Base-by-base conservation (phyloP, 2,888 invertebrate genomes). In the Coenonympha arcania region DNA sequence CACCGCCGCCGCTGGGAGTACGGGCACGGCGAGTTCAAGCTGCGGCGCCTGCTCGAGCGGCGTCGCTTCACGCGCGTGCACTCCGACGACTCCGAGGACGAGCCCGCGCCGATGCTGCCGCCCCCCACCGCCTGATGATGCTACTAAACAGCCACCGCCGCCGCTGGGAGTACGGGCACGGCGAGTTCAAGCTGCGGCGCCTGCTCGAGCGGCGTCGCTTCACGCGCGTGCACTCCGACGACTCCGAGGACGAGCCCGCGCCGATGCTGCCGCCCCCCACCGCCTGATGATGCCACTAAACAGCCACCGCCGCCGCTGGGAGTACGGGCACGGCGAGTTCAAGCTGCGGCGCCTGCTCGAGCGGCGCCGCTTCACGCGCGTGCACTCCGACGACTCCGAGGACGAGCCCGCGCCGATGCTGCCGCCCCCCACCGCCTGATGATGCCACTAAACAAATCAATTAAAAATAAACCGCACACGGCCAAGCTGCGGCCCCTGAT, bases 61-160 rank as follows among this genome's bases (percentile, higher is more conserved):
- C 80, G 89, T 16, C 80, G 79, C 13, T 92, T 92, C 73, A 90
- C 90, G 52, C 87, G 90, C 61, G 88, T 91, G 4, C 89, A 89
- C 61, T 89, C 90, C 8, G 90, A 90, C 61, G 91, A 90, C 68
- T 90, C 90, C 16, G 91, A 91, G 63, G 90, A 90, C 58, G 90
- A 90, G 56, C 88, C 88, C 2, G 87, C 87, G 57, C 87, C 87
- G 43, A 87, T 89, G 81, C 67, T 89, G 62, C 84, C 82, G 13
- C 70, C 73, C 39, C 75, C 71, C 41, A 55, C 57, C 30, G 57
- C 53, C 43, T 57, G 55, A 55, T 55, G 56, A 24, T 42, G n/a
- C n/a, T n/a, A n/a, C n/a, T n/a, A n/a, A n/a, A n/a, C n/a, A n/a
- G n/a, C n/a, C n/a, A n/a, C n/a, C n/a, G n/a, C n/a, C n/a, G n/a